phyloP scores from a whole-genome alignment of 2,113 vertebrate genomes.

The Gobius niger region DNA sequence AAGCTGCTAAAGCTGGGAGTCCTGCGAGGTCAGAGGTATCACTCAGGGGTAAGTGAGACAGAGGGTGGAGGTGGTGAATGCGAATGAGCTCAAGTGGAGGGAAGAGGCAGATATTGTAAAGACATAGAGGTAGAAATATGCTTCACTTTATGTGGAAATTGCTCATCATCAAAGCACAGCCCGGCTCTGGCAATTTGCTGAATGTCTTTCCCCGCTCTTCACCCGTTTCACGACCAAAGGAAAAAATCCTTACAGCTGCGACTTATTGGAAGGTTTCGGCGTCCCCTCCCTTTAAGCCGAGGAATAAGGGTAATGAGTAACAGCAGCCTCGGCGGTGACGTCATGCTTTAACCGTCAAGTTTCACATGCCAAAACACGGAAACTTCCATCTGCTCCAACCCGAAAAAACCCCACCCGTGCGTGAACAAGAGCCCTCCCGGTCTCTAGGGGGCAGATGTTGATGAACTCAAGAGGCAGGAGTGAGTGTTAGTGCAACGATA shows the following conservation, averaged over 20 bases:
- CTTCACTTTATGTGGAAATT: too few relatives aligned
- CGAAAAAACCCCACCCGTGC: slow-evolving; percentile 5
- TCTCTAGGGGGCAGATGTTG: background rate
- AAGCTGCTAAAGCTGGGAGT: slow-evolving; percentile 16
- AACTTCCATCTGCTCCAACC: background rate
- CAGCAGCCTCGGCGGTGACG: slow-evolving; percentile 27
- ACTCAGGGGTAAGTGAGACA: background rate
- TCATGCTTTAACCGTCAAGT: slow-evolving; percentile 54
- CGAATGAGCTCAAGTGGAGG: too few relatives aligned
- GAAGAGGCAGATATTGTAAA: too few relatives aligned
- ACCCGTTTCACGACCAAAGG: too few relatives aligned
- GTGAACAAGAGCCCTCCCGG: background rate
- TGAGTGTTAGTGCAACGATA: slow-evolving; percentile 33
- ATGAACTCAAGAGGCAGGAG: slow-evolving; percentile 16
- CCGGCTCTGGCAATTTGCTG: too few relatives aligned
- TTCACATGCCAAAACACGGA: background rate
- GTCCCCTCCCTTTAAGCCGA: too few relatives aligned
- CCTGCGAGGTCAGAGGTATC: slow-evolving; percentile 15
- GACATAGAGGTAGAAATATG: too few relatives aligned
- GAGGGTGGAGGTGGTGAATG: too few relatives aligned
- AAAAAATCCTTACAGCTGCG: background rate
- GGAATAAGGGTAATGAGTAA: background rate
- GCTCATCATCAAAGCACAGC: too few relatives aligned
- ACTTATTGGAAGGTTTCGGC: background rate
- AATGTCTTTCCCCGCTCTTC: too few relatives aligned